A percentile compares a stretch with the other conserved stretches of the same genome.
These are phyloP conservation scores for Morpho achilles DNA, from an alignment of 2,888 invertebrate genomes.

Conservation along the genomic window DNA sequence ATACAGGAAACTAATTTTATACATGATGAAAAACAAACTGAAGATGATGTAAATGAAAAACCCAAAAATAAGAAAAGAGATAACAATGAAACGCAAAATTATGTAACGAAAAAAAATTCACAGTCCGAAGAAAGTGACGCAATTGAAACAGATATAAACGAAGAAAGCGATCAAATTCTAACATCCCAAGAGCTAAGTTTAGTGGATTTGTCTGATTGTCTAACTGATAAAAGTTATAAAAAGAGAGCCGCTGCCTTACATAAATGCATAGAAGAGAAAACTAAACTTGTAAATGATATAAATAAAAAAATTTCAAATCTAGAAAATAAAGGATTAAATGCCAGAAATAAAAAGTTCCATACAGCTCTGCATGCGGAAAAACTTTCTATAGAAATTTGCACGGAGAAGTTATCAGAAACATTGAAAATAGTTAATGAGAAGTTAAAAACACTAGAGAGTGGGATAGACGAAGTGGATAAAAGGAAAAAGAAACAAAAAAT, in stretches of 20 bases:
- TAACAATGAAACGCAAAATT: slow-evolving; percentile 15
- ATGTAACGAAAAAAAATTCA: slow-evolving; percentile 12
- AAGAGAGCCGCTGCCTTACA: slow-evolving; percentile 45
- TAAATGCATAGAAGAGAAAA: slow-evolving; percentile 48
- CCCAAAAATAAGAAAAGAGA: slow-evolving; percentile 13
- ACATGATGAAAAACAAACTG: slow-evolving; percentile 19
- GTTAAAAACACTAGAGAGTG: slow-evolving; percentile 36
- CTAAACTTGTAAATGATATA: slow-evolving; percentile 39
- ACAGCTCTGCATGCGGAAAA: slow-evolving; percentile 60
- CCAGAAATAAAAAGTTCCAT: slow-evolving; percentile 55
- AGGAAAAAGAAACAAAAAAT: slow-evolving; percentile 29
- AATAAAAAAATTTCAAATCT: slow-evolving; percentile 48
- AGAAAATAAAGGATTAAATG: slow-evolving; percentile 52
- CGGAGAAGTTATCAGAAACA: slow-evolving; percentile 44
- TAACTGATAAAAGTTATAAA: slow-evolving; percentile 45
- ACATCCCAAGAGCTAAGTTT: slow-evolving; percentile 49
- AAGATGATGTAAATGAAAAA: slow-evolving; percentile 18
- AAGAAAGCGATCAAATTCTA: slow-evolving; percentile 46
- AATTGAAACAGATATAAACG: slow-evolving; percentile 54
- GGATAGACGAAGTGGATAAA: slow-evolving; percentile 29
- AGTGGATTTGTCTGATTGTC: slow-evolving; percentile 54
- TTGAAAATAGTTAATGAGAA: slow-evolving; percentile 42
- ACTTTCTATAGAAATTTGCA: slow-evolving; percentile 42
- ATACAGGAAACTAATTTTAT: too few relatives aligned
- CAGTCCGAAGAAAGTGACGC: slow-evolving; percentile 54